These are phyloP conservation scores for Macropis europaea DNA, from an alignment of 2,888 invertebrate species.

Conservation along the genomic window DNA sequence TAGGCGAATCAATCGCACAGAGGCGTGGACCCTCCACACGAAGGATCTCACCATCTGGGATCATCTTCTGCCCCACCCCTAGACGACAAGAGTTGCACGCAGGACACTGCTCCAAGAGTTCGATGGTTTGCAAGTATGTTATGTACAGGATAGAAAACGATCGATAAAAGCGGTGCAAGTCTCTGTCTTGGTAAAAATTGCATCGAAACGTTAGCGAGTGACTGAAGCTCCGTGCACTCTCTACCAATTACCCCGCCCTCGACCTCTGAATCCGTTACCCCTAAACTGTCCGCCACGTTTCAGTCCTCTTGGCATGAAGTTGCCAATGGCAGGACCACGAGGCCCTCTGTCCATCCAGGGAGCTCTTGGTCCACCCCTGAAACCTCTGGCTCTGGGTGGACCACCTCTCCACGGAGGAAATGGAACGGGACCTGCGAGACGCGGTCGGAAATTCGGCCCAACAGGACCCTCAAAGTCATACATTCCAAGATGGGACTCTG, in stretches of 20 bases:
- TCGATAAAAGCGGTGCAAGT: conserved; percentile 25
- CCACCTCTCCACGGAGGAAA: conserved; percentile 79
- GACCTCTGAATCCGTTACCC: conserved; percentile 72
- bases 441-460: conserved; percentile 65
- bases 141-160: conserved; percentile 59
- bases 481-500: conserved; percentile 61
- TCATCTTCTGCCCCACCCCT: neutral
- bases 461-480: conserved; percentile 67
- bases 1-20: conserved; percentile 54
- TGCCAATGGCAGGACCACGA: conserved; percentile 67
- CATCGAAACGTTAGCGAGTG: neutral
- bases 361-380: conserved; percentile 75
- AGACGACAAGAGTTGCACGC: conserved; percentile 1
- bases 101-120: neutral
- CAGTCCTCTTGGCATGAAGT: conserved; percentile 71
- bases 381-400: conserved; percentile 79
- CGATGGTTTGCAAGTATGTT: conserved; percentile 27
- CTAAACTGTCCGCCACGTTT: conserved; percentile 76
- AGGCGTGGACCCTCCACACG: conserved; percentile 20
- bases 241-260: conserved; percentile 77
- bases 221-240: conserved; percentile 68
- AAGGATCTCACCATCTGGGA: conserved; percentile 25
- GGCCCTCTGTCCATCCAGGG: conserved; percentile 80
- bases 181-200: conserved; percentile 77
- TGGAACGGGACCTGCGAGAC: conserved; percentile 55